These are phyloP conservation scores for Branchellion lobata DNA, from an alignment of 2,888 invertebrate genomes.

Conservation along the genomic window DNA sequence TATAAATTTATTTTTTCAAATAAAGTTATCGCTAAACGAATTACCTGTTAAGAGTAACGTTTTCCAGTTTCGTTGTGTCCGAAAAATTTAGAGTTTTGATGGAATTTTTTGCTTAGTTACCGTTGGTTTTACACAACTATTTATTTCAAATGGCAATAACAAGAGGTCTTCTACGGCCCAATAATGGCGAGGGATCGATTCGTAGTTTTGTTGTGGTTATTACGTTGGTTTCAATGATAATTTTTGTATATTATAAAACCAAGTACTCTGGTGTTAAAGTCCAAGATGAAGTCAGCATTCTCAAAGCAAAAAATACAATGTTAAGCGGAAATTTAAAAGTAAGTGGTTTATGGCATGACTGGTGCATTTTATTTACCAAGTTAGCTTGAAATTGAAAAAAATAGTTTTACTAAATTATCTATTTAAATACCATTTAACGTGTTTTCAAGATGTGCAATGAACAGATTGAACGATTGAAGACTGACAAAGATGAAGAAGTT, in stretches of 20 bases:
- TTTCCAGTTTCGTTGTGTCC: no score
- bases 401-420: background rate
- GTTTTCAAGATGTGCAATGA: background rate
- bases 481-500: background rate
- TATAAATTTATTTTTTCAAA: no score
- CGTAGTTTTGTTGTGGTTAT: slow-evolving; percentile 35
- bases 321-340: background rate
- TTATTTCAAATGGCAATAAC: slow-evolving; percentile 32
- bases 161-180: slow-evolving; percentile 19
- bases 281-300: background rate
- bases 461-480: background rate
- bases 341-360: background rate
- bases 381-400: no score
- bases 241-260: slow-evolving; percentile 27
- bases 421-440: background rate
- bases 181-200: slow-evolving; percentile 35
- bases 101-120: no score
- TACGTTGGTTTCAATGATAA: slow-evolving; percentile 13
- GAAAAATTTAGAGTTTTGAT: no score
- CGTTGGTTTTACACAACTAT: no score
- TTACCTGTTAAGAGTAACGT: no score
- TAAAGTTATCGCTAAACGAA: no score
- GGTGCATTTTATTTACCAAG: background rate
- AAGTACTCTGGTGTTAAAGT: background rate
- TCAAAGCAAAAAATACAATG: background rate